A percentile compares a stretch with the other conserved stretches of the same genome.
phyloP scores from a whole-genome alignment of 2,113 vertebrate genomes.

The Apeltes quadracus region DNA sequence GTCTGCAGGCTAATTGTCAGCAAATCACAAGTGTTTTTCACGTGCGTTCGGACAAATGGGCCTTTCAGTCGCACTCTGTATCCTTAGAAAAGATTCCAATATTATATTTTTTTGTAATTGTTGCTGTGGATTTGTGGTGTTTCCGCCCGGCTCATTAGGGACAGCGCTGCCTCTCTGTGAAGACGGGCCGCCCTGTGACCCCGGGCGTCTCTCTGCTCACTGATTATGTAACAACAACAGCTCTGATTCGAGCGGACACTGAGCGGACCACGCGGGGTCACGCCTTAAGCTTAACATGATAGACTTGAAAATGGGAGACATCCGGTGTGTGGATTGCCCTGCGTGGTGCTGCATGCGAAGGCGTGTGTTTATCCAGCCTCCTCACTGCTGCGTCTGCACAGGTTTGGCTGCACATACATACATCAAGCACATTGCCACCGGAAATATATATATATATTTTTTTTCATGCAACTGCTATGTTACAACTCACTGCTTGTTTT shows the following conservation, averaged over 20 bases:
- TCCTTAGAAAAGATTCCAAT: background rate
- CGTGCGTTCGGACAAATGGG: background rate
- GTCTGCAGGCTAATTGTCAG: background rate
- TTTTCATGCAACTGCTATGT: background rate
- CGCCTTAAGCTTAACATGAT: conserved; percentile 25
- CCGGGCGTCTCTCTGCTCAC: background rate
- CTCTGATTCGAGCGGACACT: conserved; percentile 42
- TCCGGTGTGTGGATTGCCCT: conserved; percentile 3
- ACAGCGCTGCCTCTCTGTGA: background rate
- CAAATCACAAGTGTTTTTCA: conserved; percentile 1
- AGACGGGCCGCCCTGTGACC: conserved; percentile 11
- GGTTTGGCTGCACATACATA: background rate
- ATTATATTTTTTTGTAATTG: too few species aligned
- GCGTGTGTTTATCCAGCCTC: background rate
- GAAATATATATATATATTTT: background rate
- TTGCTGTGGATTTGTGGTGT: background rate
- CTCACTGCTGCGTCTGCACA: background rate
- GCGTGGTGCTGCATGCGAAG: conserved; percentile 11
- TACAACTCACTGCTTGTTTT: too few species aligned
- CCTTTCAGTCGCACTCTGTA: background rate
- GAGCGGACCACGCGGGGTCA: background rate
- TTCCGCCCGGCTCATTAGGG: background rate
- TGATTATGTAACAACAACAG: conserved; percentile 40
- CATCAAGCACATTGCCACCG: background rate
- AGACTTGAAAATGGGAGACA: conserved; percentile 29